These are phyloP conservation scores for Proisotoma minuta DNA, from an alignment of 2,888 invertebrate species.

Conservation along the genomic window DNA sequence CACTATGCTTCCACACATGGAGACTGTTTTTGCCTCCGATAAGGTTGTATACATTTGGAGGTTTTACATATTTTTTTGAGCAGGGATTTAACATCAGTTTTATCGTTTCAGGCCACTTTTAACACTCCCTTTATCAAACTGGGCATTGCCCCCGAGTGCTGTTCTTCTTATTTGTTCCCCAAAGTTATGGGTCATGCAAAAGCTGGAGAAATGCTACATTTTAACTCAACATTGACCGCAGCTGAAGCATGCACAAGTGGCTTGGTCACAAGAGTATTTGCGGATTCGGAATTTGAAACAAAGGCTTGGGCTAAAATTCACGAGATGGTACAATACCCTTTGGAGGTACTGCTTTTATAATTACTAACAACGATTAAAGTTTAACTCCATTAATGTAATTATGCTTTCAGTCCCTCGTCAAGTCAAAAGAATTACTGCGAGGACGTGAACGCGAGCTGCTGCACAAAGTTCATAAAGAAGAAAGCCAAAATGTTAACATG, in stretches of 20 bases:
- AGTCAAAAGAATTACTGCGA: conserved; percentile 66
- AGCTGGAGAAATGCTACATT: conserved; percentile 58
- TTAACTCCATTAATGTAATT: neutral
- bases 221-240: conserved; percentile 72
- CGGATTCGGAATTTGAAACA: conserved; percentile 59
- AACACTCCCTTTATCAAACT: conserved; percentile 78
- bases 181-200: conserved; percentile 73
- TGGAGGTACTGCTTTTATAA: conserved; percentile 18
- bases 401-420: conserved; percentile 58
- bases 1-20: conserved; percentile 77
- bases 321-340: conserved; percentile 11
- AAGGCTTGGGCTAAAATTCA: conserved; percentile 54
- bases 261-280: conserved; percentile 72
- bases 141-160: conserved; percentile 82
- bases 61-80: too few relatives aligned
- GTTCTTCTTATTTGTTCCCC: conserved; percentile 80
- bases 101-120: conserved; percentile 67
- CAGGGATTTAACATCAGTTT: conserved; percentile 3
- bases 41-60: conserved; percentile 57
- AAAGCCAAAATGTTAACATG: conserved; percentile 62
- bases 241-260: conserved; percentile 70
- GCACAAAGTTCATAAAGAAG: conserved; percentile 62
- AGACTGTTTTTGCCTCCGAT: conserved; percentile 82
- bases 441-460: conserved; percentile 59
- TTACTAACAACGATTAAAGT: neutral